Base-by-base conservation (phyloP, 2,113 vertebrate species). In the Nycticebus coucang region DNA sequence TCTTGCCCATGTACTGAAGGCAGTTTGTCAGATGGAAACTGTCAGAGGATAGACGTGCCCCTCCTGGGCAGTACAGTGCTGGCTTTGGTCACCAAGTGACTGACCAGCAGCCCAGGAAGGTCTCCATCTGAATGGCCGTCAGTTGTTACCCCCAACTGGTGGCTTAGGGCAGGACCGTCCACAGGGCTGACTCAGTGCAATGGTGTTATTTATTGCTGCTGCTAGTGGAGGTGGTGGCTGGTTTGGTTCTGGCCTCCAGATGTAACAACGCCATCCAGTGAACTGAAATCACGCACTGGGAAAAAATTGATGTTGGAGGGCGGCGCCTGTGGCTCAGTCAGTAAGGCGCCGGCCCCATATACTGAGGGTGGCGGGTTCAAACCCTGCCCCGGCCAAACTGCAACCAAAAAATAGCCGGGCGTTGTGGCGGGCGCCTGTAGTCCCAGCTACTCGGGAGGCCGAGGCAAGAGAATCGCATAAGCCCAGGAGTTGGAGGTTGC, bases 231-330 rank as follows among this genome's bases (percentile, higher is more conserved):
- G 10, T 53, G 26, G 57, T 35, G 79, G 19, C 14, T 57, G 79
- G 68, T 82, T 60, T 53, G 59, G 41, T 79, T 89, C 93, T 95
- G 94, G 86, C 64, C 94, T 95, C 93, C 97, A 96, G 80, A 95
- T 95, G 92, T 91, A 59, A 69, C 83, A 66, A 22, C 68, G 78
- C 69, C 53, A 81, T 30, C 22, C 64, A 28, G 50, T 21, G 64
- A 81, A 68, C 68, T 78, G 88, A 59, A 82, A 41, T 62, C n/a
- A 62, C 19, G 33, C 37, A 5, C 41, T 0, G 19, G 82, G 62
- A 69, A 45, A 35, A 85, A 74, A 88, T 45, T 22, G 71, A 59
- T 85, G 87, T 74, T 82, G 88, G 87, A 74, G n/a, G n/a, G n/a
- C n/a, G n/a, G n/a, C n/a, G n/a, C n/a, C n/a, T n/a, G n/a, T n/a